phyloP scores from a whole-genome alignment of 2,888 invertebrate species.

The Allacma fusca region DNA sequence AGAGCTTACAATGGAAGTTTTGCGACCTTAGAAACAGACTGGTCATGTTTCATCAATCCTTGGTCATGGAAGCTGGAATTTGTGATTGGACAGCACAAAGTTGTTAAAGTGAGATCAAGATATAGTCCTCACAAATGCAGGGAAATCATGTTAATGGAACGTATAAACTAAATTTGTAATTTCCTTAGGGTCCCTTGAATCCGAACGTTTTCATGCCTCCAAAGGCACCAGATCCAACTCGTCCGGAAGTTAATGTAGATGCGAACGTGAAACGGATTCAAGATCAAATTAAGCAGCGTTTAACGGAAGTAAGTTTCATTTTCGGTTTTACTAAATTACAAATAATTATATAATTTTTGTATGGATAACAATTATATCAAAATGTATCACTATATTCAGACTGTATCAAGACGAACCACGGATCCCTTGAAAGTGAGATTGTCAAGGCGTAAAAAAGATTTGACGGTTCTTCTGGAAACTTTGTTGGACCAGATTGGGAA shows the following conservation, averaged over 20 bases:
- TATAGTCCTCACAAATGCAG: neutral
- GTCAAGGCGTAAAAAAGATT: constrained; percentile 75
- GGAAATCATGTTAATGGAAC: neutral
- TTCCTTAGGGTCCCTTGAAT: constrained; percentile 75
- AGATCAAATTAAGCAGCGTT: constrained; percentile 73
- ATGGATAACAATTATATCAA: too few species aligned
- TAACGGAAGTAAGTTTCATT: constrained; percentile 75
- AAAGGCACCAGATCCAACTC: constrained; percentile 60
- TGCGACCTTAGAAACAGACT: constrained; percentile 86
- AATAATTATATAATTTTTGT: too few species aligned
- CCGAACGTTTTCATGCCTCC: constrained; percentile 76
- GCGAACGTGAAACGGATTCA: constrained; percentile 65
- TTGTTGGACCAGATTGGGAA: constrained; percentile 75
- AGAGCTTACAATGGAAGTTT: constrained; percentile 84
- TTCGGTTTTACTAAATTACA: constrained; percentile 5
- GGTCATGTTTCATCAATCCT: constrained; percentile 92
- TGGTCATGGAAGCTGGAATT: constrained; percentile 91
- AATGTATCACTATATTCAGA: too few species aligned
- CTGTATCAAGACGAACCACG: constrained; percentile 50
- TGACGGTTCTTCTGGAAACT: constrained; percentile 78
- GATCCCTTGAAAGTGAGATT: constrained; percentile 63
- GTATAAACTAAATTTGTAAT: neutral
- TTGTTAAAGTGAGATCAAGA: constrained; percentile 71
- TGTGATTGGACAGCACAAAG: constrained; percentile 83
- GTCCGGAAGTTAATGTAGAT: neutral